Base-by-base conservation (phyloP, 2,797 vertebrate genomes). In the Ataeniobius toweri region DNA sequence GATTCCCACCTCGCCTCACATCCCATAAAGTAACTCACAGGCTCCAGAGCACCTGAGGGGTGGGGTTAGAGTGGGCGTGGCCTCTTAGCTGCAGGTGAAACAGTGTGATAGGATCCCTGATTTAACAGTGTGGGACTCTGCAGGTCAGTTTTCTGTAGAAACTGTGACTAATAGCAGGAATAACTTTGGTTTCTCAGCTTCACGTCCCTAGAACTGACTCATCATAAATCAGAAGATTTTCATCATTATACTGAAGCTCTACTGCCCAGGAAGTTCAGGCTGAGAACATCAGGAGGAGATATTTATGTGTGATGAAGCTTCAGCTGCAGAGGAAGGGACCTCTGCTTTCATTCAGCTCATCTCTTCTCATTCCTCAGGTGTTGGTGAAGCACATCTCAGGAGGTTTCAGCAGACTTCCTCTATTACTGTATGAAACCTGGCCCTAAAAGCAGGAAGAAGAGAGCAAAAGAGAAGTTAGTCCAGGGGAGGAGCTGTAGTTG, bases 51-150 rank as follows among this genome's bases (percentile, higher is more conserved):
- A 31, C 31, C 31, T 48, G 28, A 0, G 14, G 28, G 61, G 61
- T 31, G 16, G 46, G 28, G 72, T 73, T 58, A 13, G 63, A 18
- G 12, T 31, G 75, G 53, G 78, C 58, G 69, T 71, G 76, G 67
- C 72, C 63, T 65, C 46, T 55, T n/a, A 6, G 69, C 36, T 58
- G 51, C 28, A 20, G 26, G 61, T 63, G 56, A 26, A 7, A n/a
- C 48, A 50, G 48, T 31, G 31, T 31, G 31, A 31, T 31, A 31
- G 31, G 14, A 13, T 12, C 46, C 46, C 5, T 46, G 48, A 14
- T 3, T 50, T 13, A 50, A 2, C 48, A 3, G 8, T 48, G 48
- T 3, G 14, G 16, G 10, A 3, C 48, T 3, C 48, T 48, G 16
- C 13, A 16, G 48, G 16, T 50, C 48, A 50, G 48, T 4, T 50